Base-by-base conservation (phyloP, 2,888 invertebrate species). In the Adelphocoris suturalis region DNA sequence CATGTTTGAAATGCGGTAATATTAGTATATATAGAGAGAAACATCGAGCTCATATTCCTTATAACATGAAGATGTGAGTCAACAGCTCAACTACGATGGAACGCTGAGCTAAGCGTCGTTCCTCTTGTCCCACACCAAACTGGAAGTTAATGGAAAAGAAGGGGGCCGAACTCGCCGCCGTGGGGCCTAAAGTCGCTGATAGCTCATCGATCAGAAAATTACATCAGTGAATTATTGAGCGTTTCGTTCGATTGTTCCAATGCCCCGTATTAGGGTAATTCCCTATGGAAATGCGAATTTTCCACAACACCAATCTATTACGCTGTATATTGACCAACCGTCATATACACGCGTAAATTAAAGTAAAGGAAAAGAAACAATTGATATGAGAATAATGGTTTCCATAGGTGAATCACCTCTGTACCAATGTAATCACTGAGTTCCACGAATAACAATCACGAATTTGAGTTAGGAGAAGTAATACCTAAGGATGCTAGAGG, bases 171-270 rank as follows among this genome's bases (percentile, higher is more conserved):
- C 78, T 37, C 46, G 11, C 23, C 27, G 9, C n/a, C 11, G 16
- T 13, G 11, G 78, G 19, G 46, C 68, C 47, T 37, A 27, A 52
- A 82, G 82, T 27, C 82, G 27, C 52, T 52, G 82, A 13, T 82
- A 82, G 48, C 52, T 82, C 52, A 82, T 82, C 82, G 82, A 82
- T 52, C 82, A 82, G 82, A 82, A 82, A 82, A 82, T 82, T 23
- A 82, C 48, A 52, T 52, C 82, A 47, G 78, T 82, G 82, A 82
- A 82, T 82, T 82, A 82, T 82, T 82, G 52, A 82, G 52, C 28
- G n/a, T 52, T 82, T 48, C 82, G 48, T 82, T 82, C 82, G 82
- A 82, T 82, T 82, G 5, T 52, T 46, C 27, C 46, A 19, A 9
- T 78, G 47, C 78, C 61, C 19, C 61, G 16, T 19, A 61, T 19